Base-by-base conservation (phyloP, 2,888 invertebrate species). In the Biston betularia region DNA sequence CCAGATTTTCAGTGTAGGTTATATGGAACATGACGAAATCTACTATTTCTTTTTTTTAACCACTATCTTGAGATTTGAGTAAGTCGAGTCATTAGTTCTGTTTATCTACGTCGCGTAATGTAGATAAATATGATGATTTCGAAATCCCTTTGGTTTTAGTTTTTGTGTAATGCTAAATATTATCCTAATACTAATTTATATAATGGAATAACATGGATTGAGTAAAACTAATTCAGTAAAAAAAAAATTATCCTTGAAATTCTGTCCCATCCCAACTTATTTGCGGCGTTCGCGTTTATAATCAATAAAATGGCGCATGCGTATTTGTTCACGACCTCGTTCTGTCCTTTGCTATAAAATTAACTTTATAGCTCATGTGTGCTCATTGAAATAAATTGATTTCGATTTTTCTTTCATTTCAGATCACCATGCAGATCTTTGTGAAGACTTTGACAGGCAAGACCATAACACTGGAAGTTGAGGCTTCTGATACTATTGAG, bases 371-470 rank as follows among this genome's bases (percentile, higher is more conserved):
- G 14, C 10, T 14, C 24, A 34, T 9, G 24, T 12, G 9, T 44
- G 4, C 10, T 40, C 10, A 7, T 14, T 48, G 15, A 48, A 48
- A 46, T 33, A 15, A 35, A 4, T 49, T 12, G 57, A 46, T 38
- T 66, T 58, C 5, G 12, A 12, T 38, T 63, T 60, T 71, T 54
- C 45, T 61, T 71, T 66, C 48, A 33, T 74, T 74, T 33, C 69
- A 74, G 74, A 63, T 72, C 72, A 74, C 57, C 12, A 96, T 74
- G 74, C 74, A 74, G 74, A 74, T 73, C 62, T 73, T 73, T 65
- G 73, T 73, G 50, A 81, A 81, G 50, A 73, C 73, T 34, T 68
- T 73, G 71, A 74, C 73, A 44, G 73, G 73, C 48, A 73, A 73
- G 66, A 73, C 73, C 65, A 73, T 73, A 58, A 73, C 73, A 12